Base-by-base conservation (phyloP, 2,888 invertebrate genomes). In the Gasteruption jaculator region DNA sequence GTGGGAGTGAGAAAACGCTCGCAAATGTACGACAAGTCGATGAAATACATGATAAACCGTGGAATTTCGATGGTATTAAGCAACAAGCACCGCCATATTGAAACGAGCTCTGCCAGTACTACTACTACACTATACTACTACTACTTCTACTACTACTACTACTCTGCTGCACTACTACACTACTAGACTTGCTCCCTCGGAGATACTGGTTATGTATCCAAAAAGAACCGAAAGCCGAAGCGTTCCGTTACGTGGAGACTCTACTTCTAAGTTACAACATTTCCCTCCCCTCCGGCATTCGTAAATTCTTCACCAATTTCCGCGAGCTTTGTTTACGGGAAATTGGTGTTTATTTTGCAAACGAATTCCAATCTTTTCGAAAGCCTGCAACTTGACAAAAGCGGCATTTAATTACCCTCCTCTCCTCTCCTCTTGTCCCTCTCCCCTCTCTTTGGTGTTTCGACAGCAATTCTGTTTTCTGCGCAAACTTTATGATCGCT, bases 61-160 rank as follows among this genome's bases (percentile, higher is more conserved):
- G 36, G 38, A 41, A 51, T 41, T 19, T 32, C 41, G 29, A 48
- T 42, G 35, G 45, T 42, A 54, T 48, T 41, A 49, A 49, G 52
- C 49, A 46, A 49, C 54, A 53, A 51, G 49, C 33, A 50, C 44
- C 56, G 58, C 58, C 58, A 59, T 59, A 48, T 58, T 59, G 58
- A 53, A 56, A 53, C 47, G 38, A 49, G 45, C 42, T 50, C 46
- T 37, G 21, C 14, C 15, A 11, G 25, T 11, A 8, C 39, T 30
- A 26, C 8, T 5, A 31, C 24, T 38, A 34, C 36, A 31, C 35
- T 41, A 38, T 30, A 38, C 38, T 26, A 43, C 41, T n/a, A 50
- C 24, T 24, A 21, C 24, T 36, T 20, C 32, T n/a, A n/a, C n/a
- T n/a, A n/a, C n/a, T n/a, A n/a, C n/a, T n/a, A n/a, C n/a, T n/a